Percentiles rank a stretch among this genome's conserved stretches.
Conservation (phyloP, 2,797 vertebrate species). For the Acanthurus leucopareius region DNA sequence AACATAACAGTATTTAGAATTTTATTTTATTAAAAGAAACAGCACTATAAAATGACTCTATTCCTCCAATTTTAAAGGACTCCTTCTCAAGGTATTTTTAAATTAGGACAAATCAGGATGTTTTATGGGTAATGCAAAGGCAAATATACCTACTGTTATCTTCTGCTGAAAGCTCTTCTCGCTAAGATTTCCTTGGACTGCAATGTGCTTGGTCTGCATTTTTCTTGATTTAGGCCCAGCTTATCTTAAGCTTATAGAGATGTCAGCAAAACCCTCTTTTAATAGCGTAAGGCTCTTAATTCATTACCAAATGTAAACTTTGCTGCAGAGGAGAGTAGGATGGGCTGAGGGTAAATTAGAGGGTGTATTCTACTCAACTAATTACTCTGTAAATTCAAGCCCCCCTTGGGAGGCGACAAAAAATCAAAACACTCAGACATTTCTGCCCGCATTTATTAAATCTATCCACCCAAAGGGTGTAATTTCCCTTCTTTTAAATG, state of each 20-base stretch:
- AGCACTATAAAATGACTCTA: constrained; percentile 19
- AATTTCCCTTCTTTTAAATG: constrained; percentile 51
- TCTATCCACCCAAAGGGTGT: constrained; percentile 48
- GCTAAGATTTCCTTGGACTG: constrained; percentile 77
- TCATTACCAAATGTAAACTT: constrained; percentile 84
- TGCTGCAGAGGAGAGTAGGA: constrained; percentile 70
- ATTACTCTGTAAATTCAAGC: constrained; percentile 80
- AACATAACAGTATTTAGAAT: constrained; percentile 14
- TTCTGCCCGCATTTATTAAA: constrained; percentile 62
- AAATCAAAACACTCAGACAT: constrained; percentile 52
- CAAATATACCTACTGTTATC: constrained; percentile 78
- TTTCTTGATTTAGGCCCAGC: constrained; percentile 82
- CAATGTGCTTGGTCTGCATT: constrained; percentile 78
- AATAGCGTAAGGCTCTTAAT: constrained; percentile 79
- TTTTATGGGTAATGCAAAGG: constrained; percentile 68
- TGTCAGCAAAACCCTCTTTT: constrained; percentile 81
- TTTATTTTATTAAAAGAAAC: background rate
- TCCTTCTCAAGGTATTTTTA: constrained; percentile 60
- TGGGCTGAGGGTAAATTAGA: constrained; percentile 70
- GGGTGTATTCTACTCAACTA: constrained; percentile 79
- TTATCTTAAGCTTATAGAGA: constrained; percentile 83
- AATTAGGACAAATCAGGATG: constrained; percentile 54
- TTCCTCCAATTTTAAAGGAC: constrained; percentile 12
- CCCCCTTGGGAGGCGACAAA: constrained; percentile 44
- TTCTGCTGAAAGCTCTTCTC: constrained; percentile 70